Evolutionary conservation across 1,140 invertebrate genomes (phyloP).

Genomic region (Cherax quadricarinatus): DNA sequence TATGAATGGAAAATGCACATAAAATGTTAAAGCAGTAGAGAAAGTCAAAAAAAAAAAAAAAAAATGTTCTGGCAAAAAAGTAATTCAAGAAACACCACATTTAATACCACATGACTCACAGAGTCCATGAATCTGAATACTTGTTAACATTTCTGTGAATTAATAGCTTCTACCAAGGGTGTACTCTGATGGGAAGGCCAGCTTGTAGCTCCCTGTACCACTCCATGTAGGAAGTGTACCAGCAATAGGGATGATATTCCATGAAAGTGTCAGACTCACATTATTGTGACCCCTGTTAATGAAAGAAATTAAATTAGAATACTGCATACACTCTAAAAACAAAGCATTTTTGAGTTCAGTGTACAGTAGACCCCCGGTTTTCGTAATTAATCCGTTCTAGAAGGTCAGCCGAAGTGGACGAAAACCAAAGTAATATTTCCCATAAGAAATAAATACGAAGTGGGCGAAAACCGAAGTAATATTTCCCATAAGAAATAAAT

Average conservation of each 20-base stretch:
- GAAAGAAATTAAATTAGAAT: background rate
- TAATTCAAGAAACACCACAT: background rate
- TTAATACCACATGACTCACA: background rate
- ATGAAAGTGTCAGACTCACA: conserved; percentile 94
- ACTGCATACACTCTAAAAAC: background rate
- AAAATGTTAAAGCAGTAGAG: too few species aligned
- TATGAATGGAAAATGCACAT: too few species aligned
- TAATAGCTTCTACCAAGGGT: conserved; percentile 81
- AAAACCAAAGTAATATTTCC: too few species aligned
- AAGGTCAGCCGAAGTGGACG: too few species aligned
- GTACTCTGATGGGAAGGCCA: conserved; percentile 94
- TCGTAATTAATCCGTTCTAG: too few species aligned
- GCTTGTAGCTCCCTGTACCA: conserved; percentile 88
- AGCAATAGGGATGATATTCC: conserved; percentile 99
- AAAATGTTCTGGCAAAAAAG: too few species aligned
- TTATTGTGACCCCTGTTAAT: conserved; percentile 90
- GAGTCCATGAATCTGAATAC: background rate
- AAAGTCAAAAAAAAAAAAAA: too few species aligned
- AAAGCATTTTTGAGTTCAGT: too few species aligned
- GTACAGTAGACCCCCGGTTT: too few species aligned
- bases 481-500: too few species aligned
- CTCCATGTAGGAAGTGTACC: conserved; percentile 92
- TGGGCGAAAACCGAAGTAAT: too few species aligned
- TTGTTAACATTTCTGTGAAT: background rate
- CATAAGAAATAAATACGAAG: too few species aligned